Conservation (phyloP, 2,797 vertebrate genomes). For the Manis pentadactyla region DNA sequence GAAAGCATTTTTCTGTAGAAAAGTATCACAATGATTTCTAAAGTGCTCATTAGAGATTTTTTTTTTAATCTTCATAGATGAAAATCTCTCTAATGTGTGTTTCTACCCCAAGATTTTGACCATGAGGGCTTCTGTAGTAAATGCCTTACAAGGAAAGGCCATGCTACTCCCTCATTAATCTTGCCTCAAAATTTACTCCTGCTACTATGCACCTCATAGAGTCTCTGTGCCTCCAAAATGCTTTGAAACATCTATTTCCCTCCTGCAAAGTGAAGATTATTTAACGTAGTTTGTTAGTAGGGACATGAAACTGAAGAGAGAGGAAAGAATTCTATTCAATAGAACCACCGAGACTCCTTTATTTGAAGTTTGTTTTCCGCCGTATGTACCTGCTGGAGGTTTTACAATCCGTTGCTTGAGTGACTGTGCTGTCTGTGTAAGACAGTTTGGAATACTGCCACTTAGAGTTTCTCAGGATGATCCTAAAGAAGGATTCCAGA, state of each 20-base stretch:
- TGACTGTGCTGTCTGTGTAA: neutral
- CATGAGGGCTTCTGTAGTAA: neutral
- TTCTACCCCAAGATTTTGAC: neutral
- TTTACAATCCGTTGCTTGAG: neutral
- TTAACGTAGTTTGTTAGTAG: conserved; percentile 25
- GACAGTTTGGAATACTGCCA: conserved; percentile 18
- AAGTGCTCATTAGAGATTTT: neutral
- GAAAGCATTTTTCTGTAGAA: neutral
- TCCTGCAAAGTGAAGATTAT: neutral
- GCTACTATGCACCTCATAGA: neutral
- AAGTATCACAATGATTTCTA: neutral
- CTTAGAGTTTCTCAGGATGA: neutral
- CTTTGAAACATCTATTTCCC: conserved; percentile 30
- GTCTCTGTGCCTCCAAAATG: neutral
- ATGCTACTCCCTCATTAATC: neutral
- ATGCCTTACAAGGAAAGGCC: neutral
- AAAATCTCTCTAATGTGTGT: neutral
- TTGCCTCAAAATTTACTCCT: neutral
- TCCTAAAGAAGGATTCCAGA: conserved; percentile 38
- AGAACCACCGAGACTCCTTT: neutral
- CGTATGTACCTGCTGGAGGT: neutral
- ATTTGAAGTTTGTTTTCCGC: conserved; percentile 11
- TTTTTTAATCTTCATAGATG: neutral
- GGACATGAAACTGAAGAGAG: conserved; percentile 6
- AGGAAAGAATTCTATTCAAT: neutral